Base-by-base conservation (phyloP, 2,113 vertebrate species). In the Pithys albifrons region DNA sequence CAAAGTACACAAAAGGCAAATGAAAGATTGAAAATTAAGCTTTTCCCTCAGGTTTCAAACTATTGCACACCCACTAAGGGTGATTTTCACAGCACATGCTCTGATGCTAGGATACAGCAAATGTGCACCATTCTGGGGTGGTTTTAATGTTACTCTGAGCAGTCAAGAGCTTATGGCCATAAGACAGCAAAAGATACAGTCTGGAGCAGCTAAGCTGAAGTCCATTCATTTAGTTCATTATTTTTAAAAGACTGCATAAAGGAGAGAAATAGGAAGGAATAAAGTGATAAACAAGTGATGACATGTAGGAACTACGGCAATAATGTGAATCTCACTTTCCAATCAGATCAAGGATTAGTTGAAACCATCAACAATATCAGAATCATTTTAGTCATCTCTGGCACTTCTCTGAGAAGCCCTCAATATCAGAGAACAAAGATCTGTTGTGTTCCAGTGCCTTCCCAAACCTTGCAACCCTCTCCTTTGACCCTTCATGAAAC, bases 381-480 rank as follows among this genome's bases (percentile, higher is more conserved):
- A 10, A 74, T 55, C 37, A n/a, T 65, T 83, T 66, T 51, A 61
- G 33, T 73, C 18, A 9, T 91, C 23, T 59, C 7, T 79, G 29
- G 6, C 0, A 0, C 7, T 81, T 74, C 19, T 12, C 35, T 59
- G 48, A 51, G 48, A 65, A 77, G 8, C 7, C 19, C 22, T 78
- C 39, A 33, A n/a, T 69, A 65, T 18, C 12, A 45, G 5, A 8
- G 5, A 70, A 18, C 13, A 80, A 86, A 89, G 19, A 22, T 24
- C 28, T 69, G 12, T 1, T 1, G 27, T 52, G 9, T 54, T 9
- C 18, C 48, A 35, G 3, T 39, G 33, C 29, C 28, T 85, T 71
- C 19, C 57, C 2, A 9, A 89, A 66, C 37, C 14, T 52, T 1
- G 0, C 2, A 17, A 3, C 22, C 5, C 4, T 58, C 7, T 78